phyloP scores from a whole-genome alignment of 2,113 vertebrate genomes.

The Salvelinus sp. region DNA sequence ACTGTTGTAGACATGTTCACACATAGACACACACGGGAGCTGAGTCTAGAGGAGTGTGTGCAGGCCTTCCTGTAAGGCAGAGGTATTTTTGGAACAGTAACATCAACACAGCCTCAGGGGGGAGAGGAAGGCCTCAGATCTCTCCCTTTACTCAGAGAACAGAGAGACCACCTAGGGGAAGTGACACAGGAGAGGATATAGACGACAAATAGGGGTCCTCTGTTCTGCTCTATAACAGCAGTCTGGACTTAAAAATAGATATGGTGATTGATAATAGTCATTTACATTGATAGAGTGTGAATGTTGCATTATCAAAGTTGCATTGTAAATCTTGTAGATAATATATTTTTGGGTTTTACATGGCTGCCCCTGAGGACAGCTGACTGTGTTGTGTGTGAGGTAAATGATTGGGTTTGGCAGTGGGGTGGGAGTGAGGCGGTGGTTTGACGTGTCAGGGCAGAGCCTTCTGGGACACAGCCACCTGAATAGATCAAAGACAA shows the following conservation, averaged over 20 bases:
- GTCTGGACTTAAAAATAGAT: neutral
- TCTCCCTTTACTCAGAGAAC: neutral
- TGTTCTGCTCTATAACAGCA: neutral
- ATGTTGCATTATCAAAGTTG: no score
- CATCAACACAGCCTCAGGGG: constrained; percentile 22
- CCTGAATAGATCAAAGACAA: neutral
- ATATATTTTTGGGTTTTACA: neutral
- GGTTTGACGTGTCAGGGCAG: neutral
- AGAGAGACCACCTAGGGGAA: constrained; percentile 1
- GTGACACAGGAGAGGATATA: neutral
- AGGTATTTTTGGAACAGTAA: constrained; percentile 27
- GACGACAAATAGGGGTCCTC: neutral
- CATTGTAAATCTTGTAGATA: neutral
- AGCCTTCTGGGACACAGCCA: neutral
- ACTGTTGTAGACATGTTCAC: neutral
- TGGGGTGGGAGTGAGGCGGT: neutral
- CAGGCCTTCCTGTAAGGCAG: constrained; percentile 23
- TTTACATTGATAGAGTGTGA: no score
- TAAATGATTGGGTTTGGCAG: neutral
- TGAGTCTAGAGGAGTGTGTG: neutral
- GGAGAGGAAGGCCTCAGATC: neutral
- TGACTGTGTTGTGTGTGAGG: neutral
- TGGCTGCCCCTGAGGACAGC: neutral
- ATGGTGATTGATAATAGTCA: no score
- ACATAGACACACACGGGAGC: constrained; percentile 1